These are phyloP conservation scores for Clarias gariepinus DNA, from an alignment of 2,113 vertebrate species.

Conservation along the genomic window DNA sequence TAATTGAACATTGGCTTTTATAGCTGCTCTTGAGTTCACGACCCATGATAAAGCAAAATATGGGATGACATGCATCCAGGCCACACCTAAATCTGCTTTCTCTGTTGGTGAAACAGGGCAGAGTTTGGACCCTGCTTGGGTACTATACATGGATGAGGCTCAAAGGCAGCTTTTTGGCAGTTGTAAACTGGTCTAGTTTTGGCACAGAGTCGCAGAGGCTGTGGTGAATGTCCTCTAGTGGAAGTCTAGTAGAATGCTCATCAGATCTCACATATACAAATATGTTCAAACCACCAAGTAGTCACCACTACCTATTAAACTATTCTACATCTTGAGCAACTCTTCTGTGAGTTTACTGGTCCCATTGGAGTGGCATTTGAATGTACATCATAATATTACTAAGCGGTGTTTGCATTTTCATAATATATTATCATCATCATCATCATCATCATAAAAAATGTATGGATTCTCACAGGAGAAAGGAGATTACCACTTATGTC, in stretches of 20 bases:
- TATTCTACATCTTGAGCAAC: neutral
- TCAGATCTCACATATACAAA: neutral
- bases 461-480: no score
- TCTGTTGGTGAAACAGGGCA: neutral
- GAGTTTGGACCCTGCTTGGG: neutral
- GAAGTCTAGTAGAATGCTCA: slow-evolving; percentile 13
- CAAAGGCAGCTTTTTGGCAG: slow-evolving; percentile 20
- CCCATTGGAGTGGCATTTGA: neutral
- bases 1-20: neutral
- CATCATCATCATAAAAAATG: no score
- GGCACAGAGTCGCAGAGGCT: neutral
- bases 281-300: neutral
- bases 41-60: slow-evolving; percentile 1
- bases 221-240: slow-evolving; percentile 11
- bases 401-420: neutral
- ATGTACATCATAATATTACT: neutral
- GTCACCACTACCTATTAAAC: neutral
- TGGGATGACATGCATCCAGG: neutral
- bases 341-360: neutral
- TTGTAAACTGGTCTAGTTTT: slow-evolving; percentile 12
- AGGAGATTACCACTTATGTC: neutral
- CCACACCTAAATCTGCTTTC: neutral
- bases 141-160: neutral
- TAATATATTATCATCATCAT: neutral
- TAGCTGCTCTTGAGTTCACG: slow-evolving; percentile 8